These are phyloP conservation scores for Galbula dea DNA, from an alignment of 2,113 vertebrate species.

Conservation along the genomic window DNA sequence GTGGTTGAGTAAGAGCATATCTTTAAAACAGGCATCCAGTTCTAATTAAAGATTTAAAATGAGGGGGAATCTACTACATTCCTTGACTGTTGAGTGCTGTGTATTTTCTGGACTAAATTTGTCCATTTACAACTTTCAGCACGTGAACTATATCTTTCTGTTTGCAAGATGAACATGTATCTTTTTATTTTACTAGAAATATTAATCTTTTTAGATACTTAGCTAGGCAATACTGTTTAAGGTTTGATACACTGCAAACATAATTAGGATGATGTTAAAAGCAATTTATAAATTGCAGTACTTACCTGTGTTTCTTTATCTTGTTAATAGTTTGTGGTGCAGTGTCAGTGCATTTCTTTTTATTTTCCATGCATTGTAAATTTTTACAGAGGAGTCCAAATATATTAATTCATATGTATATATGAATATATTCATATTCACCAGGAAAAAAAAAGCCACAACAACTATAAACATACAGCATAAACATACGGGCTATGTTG, in stretches of 20 bases:
- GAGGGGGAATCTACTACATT: neutral
- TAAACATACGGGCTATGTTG: neutral
- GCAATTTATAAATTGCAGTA: neutral
- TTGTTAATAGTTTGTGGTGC: neutral
- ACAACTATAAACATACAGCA: neutral
- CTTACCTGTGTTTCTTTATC: neutral
- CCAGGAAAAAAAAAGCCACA: neutral
- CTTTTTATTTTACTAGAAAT: neutral
- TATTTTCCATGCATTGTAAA: neutral
- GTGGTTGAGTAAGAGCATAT: slow-evolving; percentile 8
- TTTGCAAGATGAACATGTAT: neutral
- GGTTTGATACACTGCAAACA: neutral
- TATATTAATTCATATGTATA: neutral
- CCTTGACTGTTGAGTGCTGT: neutral
- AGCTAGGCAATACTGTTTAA: neutral
- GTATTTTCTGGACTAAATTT: neutral
- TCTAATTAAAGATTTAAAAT: slow-evolving; percentile 39
- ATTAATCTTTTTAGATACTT: neutral
- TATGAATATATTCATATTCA: no score
- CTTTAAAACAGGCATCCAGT: neutral
- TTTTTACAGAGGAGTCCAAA: neutral
- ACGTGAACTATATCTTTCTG: neutral
- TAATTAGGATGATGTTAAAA: neutral
- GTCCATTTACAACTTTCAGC: neutral
- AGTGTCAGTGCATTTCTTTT: neutral